Conservation (phyloP, 2,888 invertebrate species). For the Megalurothrips usitatus region DNA sequence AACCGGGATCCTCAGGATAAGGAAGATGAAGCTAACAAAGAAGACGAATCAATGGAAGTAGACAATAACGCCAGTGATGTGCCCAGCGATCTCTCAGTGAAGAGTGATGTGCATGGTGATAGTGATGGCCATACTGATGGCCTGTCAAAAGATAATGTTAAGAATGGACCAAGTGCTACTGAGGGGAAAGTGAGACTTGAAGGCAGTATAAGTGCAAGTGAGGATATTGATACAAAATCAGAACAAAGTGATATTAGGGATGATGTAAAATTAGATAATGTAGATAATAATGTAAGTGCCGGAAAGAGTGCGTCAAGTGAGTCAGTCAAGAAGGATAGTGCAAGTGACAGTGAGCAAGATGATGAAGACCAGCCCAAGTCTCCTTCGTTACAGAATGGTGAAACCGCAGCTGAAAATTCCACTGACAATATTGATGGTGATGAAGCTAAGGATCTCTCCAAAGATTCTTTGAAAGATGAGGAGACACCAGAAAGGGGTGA, state of each 20-base stretch:
- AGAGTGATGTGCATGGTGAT: slow-evolving; percentile 36
- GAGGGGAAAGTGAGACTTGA: neutral
- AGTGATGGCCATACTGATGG: slow-evolving; percentile 36
- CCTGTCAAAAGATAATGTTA: slow-evolving; percentile 35
- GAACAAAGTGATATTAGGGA: slow-evolving; percentile 11
- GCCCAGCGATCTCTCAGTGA: slow-evolving; percentile 32
- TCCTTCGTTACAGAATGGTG: neutral
- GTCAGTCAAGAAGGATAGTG: slow-evolving; percentile 36
- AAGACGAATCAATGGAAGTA: slow-evolving; percentile 39
- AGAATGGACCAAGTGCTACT: slow-evolving; percentile 27
- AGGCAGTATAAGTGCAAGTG: neutral
- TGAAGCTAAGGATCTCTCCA: slow-evolving; percentile 41
- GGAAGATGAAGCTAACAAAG: slow-evolving; percentile 38
- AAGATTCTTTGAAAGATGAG: slow-evolving; percentile 39
- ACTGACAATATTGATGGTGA: slow-evolving; percentile 40
- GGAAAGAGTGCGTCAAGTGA: slow-evolving; percentile 40
- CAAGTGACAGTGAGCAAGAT: slow-evolving; percentile 37
- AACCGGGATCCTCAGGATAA: slow-evolving; percentile 40
- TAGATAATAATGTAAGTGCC: slow-evolving; percentile 38
- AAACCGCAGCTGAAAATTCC: neutral
- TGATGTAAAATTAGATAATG: neutral
- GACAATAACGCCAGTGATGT: slow-evolving; percentile 30
- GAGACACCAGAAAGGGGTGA: slow-evolving; percentile 42
- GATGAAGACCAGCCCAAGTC: slow-evolving; percentile 33
- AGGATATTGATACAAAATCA: neutral